phyloP scores from a whole-genome alignment of 2,888 invertebrate species.

The Microdon myrmicae region DNA sequence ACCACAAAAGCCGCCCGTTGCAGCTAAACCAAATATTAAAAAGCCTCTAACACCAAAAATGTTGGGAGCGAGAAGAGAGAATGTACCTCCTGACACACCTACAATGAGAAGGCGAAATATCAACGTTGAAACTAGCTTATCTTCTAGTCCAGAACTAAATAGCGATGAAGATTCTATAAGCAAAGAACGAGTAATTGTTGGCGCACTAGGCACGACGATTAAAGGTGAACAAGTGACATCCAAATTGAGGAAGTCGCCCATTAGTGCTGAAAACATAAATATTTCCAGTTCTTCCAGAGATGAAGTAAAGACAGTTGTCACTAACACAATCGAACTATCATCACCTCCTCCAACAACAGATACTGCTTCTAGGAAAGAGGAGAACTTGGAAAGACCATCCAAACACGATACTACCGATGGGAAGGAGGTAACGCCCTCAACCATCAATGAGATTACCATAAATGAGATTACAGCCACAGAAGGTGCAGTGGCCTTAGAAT shows the following conservation, averaged over 20 bases:
- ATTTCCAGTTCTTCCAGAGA: too few relatives aligned
- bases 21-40: conserved; percentile 34
- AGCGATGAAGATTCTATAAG: conserved; percentile 9
- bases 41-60: conserved; percentile 18
- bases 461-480: too few relatives aligned
- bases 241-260: neutral
- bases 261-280: neutral
- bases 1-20: conserved; percentile 27
- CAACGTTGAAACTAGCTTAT: conserved; percentile 13
- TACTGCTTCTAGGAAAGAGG: conserved; percentile 9
- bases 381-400: too few relatives aligned
- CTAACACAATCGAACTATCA: too few relatives aligned
- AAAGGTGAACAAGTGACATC: conserved; percentile 6
- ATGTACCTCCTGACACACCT: conserved; percentile 30
- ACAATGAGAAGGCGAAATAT: conserved; percentile 37
- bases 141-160: conserved; percentile 21
- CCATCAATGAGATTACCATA: too few relatives aligned
- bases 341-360: neutral
- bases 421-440: too few relatives aligned
- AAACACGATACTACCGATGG: too few relatives aligned
- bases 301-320: too few relatives aligned
- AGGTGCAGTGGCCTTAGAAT: too few relatives aligned
- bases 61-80: neutral
- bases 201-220: conserved; percentile 16
- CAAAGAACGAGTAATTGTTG: neutral